Base-by-base conservation (phyloP, 2,113 vertebrate species). In the Lepus europaeus region DNA sequence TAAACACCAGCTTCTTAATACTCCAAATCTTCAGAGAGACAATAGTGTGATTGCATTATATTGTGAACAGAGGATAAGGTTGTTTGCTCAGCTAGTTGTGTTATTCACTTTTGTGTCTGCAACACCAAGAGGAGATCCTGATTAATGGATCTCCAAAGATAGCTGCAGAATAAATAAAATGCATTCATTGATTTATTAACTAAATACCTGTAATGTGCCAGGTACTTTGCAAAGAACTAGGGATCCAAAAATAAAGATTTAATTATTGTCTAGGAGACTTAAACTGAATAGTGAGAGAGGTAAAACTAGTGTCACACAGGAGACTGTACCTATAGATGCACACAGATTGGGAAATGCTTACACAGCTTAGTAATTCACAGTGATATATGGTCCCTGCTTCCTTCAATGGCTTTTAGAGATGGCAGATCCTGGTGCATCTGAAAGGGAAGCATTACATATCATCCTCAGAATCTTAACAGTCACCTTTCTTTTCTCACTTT, bases 1-100 rank as follows among this genome's bases (percentile, higher is more conserved):
- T 89, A 74, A 89, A 25, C 17, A 74, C 53, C 31, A 70, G 11
- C 19, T 81, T 96, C 64, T 72, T 88, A 81, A 76, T 82, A 59
- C 39, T 83, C 51, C 20, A 74, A 59, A 79, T 79, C 36, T 13
- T 82, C 36, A n/a, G 73, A 73, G 69, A 70, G 23, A 84, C 29
- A 66, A 16, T 53, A 85, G 59, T 69, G 8, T 90, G 39, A 81
- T 56, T 59, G 5, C 12, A 33, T 91, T 92, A 90, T 74, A 25
- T 29, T 59, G 12, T 69, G 56, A 20, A 81, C 19, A 89, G 70
- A 17, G 1, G 39, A 89, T 33, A 31, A 82, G 36, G 29, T 39
- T 83, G 19, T 53, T 72, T 83, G 74, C 20, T 92, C 23, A 25
- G 5, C 81, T 89, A n/a, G 17, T 27, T 89, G 12, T 87, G 33